phyloP scores from a whole-genome alignment of 2,888 invertebrate genomes.

The Meloe dianella region DNA sequence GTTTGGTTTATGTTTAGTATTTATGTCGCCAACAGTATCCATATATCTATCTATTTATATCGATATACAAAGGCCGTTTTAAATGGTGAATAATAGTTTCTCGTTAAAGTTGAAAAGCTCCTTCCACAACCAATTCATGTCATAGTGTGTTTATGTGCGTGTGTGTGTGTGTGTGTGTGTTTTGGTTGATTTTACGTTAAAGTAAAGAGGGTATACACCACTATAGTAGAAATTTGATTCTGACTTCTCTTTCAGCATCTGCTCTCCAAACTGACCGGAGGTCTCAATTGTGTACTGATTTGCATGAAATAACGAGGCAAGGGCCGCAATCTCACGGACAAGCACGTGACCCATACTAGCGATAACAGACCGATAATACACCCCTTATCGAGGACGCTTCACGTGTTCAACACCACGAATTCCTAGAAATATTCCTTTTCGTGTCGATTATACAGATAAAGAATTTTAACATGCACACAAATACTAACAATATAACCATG shows the following conservation, averaged over 20 bases:
- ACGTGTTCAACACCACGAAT: constrained; percentile 37
- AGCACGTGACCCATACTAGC: constrained; percentile 46
- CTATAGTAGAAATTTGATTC: constrained; percentile 15
- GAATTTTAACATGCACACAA: constrained; percentile 38
- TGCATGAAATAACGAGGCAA: constrained; percentile 53
- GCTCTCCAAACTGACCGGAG: constrained; percentile 43
- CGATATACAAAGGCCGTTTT: constrained; percentile 17
- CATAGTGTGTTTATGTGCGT: neutral
- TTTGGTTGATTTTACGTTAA: constrained; percentile 22
- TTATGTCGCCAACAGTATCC: neutral
- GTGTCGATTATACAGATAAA: constrained; percentile 44
- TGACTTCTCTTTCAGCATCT: constrained; percentile 35
- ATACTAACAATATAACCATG: neutral
- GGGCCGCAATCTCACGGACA: constrained; percentile 45
- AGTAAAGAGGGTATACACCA: constrained; percentile 14
- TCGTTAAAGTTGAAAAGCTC: constrained; percentile 13
- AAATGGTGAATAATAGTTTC: constrained; percentile 30
- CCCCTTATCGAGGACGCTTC: constrained; percentile 39
- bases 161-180: neutral
- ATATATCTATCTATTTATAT: constrained; percentile 8
- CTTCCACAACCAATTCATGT: constrained; percentile 23
- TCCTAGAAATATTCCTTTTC: constrained; percentile 42
- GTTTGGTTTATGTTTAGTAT: constrained; percentile 2
- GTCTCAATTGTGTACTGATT: constrained; percentile 50
- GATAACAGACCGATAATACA: constrained; percentile 47